Conservation (phyloP, 2,797 vertebrate species). For the Cetoscarus ocellatus region DNA sequence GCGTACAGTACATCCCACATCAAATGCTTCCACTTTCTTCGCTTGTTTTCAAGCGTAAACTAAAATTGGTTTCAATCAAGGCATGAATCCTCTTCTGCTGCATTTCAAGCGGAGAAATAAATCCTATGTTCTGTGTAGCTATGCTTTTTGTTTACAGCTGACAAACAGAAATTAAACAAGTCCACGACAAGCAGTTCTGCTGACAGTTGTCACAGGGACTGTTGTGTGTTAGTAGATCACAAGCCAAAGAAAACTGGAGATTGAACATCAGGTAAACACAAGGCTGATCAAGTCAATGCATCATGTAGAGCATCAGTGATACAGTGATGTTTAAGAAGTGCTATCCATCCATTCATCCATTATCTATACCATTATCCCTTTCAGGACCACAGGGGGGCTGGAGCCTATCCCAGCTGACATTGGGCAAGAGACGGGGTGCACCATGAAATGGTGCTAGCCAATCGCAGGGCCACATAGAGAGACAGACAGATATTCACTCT, state of each 20-base stretch:
- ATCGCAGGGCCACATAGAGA: too few species aligned
- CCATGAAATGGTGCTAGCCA: too few species aligned
- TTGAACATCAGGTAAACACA: background rate
- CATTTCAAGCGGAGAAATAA: slow-evolving; percentile 8
- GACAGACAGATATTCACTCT: too few species aligned
- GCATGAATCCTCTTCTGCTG: background rate
- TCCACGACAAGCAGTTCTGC: background rate
- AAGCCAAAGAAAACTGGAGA: background rate
- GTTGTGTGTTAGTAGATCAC: background rate
- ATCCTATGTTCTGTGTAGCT: background rate
- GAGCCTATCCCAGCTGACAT: too few species aligned
- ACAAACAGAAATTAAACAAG: background rate
- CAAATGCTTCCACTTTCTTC: slow-evolving; percentile 37
- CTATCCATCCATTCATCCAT: too few species aligned
- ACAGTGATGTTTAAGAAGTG: background rate
- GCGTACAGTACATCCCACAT: slow-evolving; percentile 37
- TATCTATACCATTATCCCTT: too few species aligned
- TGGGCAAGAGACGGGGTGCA: too few species aligned
- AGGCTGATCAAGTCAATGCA: background rate
- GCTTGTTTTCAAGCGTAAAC: slow-evolving; percentile 35
- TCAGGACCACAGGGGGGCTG: too few species aligned
- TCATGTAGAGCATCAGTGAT: background rate
- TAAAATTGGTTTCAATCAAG: slow-evolving; percentile 9
- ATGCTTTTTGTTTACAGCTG: background rate
- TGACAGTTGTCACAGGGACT: background rate